phyloP scores from a whole-genome alignment of 2,888 invertebrate genomes.

The Galerucella calmariensis region DNA sequence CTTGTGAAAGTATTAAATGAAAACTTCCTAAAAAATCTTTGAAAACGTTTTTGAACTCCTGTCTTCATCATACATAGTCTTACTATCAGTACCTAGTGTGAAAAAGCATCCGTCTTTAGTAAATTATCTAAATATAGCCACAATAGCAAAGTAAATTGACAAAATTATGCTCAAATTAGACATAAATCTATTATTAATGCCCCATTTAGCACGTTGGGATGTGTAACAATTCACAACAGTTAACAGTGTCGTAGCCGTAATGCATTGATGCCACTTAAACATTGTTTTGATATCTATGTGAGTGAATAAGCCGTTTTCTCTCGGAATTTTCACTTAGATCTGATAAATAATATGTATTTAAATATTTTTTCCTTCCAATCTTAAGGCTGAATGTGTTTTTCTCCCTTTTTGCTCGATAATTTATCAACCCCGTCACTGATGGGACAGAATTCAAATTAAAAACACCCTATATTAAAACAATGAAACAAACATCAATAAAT shows the following conservation, averaged over 20 bases:
- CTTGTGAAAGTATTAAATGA: conserved; percentile 28
- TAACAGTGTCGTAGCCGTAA: neutral
- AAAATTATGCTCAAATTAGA: conserved; percentile 35
- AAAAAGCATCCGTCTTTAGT: neutral
- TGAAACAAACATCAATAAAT: too few relatives aligned
- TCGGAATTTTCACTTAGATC: too few relatives aligned
- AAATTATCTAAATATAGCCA: conserved; percentile 47
- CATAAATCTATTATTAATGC: conserved; percentile 36
- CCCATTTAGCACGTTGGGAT: conserved; percentile 63
- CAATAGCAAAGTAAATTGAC: conserved; percentile 37
- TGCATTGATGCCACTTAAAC: neutral
- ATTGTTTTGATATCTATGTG: neutral
- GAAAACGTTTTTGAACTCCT: conserved; percentile 19
- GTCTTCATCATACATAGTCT: conserved; percentile 26
- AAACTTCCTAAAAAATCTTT: conserved; percentile 35
- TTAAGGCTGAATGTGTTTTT: too few relatives aligned
- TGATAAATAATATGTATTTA: too few relatives aligned
- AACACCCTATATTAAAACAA: too few relatives aligned
- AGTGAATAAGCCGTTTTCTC: too few relatives aligned
- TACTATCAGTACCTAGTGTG: neutral
- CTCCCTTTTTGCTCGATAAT: too few relatives aligned
- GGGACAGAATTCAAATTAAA: too few relatives aligned
- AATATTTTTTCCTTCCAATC: too few relatives aligned
- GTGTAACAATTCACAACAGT: neutral
- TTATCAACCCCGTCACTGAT: too few relatives aligned